Percentiles rank a stretch among this genome's conserved stretches.
phyloP scores from a whole-genome alignment of 2,888 invertebrate species.

The Oligia strigilis region DNA sequence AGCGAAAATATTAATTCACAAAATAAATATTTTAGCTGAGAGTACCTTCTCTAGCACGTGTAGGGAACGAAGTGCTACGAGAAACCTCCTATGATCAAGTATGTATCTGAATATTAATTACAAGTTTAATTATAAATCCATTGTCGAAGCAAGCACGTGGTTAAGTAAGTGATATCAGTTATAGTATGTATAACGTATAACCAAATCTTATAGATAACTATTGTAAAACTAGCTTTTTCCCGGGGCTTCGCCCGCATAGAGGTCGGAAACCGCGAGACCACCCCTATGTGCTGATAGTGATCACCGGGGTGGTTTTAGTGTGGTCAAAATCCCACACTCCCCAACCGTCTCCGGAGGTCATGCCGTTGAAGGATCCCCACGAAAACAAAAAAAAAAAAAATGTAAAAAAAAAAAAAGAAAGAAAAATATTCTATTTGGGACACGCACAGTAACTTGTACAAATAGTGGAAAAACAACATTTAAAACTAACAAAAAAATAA shows the following conservation, averaged over 20 bases:
- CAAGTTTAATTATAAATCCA: conserved; percentile 38
- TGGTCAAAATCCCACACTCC: too few species aligned
- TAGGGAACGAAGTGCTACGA: conserved; percentile 4
- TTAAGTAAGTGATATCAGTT: conserved; percentile 9
- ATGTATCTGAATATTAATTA: conserved; percentile 34
- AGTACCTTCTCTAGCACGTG: background rate
- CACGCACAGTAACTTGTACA: too few species aligned
- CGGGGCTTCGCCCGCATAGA: background rate
- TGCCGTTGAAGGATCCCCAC: too few species aligned
- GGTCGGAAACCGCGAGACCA: background rate
- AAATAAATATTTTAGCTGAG: background rate
- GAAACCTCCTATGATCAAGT: background rate
- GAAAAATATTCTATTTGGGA: too few species aligned
- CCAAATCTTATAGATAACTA: background rate
- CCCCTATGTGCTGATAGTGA: too few species aligned
- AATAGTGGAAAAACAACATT: too few species aligned
- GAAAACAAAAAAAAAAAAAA: too few species aligned
- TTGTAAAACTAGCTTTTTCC: background rate
- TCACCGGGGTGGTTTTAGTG: too few species aligned
- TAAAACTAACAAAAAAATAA: too few species aligned
- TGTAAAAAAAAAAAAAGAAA: too few species aligned
- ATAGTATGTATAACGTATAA: background rate
- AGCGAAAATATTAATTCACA: background rate
- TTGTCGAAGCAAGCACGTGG: conserved; percentile 17
- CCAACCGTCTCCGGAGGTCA: too few species aligned